phyloP scores from a whole-genome alignment of 2,113 vertebrate genomes.

The Thermophis baileyi region DNA sequence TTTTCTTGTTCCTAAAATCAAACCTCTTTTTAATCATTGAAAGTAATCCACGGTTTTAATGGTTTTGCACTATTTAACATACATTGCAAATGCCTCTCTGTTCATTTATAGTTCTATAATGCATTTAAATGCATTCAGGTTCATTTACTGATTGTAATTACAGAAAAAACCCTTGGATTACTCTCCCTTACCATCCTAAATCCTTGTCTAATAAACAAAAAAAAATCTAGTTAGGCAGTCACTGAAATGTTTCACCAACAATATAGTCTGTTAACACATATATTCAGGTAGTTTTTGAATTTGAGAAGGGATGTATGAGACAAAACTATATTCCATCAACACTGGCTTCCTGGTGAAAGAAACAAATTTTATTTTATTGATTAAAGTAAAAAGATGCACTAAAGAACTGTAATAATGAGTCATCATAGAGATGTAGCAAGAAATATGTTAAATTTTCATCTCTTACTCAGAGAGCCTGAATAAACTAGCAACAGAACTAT shows the following conservation, averaged over 20 bases:
- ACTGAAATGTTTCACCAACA: background rate
- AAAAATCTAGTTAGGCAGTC: background rate
- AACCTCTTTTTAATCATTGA: background rate
- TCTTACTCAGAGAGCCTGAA: background rate
- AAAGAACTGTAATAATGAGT: background rate
- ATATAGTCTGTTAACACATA: background rate
- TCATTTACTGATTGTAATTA: background rate
- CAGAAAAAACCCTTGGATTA: background rate
- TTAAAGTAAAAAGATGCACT: background rate
- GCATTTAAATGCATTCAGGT: background rate
- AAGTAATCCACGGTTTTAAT: background rate
- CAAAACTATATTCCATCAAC: background rate
- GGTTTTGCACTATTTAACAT: background rate
- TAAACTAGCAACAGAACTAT: background rate
- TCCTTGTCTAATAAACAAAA: background rate
- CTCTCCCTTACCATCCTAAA: background rate
- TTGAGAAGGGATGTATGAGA: background rate
- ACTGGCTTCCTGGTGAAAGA: background rate
- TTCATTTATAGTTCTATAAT: background rate
- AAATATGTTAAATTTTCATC: background rate
- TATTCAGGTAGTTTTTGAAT: background rate
- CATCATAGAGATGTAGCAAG: background rate
- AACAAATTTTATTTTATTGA: background rate
- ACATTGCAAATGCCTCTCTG: background rate
- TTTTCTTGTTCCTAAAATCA: background rate